A percentile compares a stretch with the other conserved stretches of the same genome.
phyloP scores from a whole-genome alignment of 1,140 invertebrate genomes.

The Archegozetes longisetosus region DNA sequence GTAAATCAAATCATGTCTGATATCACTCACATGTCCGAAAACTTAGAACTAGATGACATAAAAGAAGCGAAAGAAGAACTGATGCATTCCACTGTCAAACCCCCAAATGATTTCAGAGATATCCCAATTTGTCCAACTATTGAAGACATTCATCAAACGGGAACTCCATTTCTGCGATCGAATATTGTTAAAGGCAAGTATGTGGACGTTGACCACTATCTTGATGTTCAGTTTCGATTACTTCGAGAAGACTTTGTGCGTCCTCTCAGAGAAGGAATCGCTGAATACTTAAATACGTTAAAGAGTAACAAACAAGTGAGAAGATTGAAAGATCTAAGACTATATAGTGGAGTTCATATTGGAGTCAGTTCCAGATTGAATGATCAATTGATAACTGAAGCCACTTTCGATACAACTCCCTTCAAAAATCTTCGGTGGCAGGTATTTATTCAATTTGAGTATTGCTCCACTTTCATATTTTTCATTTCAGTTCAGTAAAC shows the following conservation, averaged over 20 bases:
- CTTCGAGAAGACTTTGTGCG: slow-evolving; percentile 35
- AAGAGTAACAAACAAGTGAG: not conserved
- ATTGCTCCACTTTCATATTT: not conserved
- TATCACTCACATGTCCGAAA: too few relatives aligned
- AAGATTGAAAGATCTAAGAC: not conserved
- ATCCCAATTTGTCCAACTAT: slow-evolving; percentile 11
- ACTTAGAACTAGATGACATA: too few relatives aligned
- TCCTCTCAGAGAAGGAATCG: slow-evolving; percentile 23
- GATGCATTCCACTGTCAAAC: too few relatives aligned
- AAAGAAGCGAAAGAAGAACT: too few relatives aligned
- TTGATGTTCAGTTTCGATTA: slow-evolving; percentile 35
- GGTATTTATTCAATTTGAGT: not conserved
- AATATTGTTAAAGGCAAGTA: slow-evolving; percentile 29
- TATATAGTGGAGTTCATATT: not conserved
- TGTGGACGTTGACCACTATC: slow-evolving; percentile 31
- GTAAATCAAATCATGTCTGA: too few relatives aligned
- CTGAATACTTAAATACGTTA: slow-evolving; percentile 20
- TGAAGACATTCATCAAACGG: slow-evolving; percentile 3
- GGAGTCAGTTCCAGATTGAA: not conserved
- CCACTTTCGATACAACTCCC: not conserved
- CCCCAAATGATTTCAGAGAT: slow-evolving; percentile 4
- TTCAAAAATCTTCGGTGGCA: not conserved
- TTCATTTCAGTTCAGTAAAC: slow-evolving; percentile 3
- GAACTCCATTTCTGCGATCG: slow-evolving; percentile 25
- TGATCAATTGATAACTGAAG: not conserved